Percentiles rank a stretch among this genome's conserved stretches.
phyloP scores from a whole-genome alignment of 2,113 vertebrate genomes.

The Caranx melampygus region DNA sequence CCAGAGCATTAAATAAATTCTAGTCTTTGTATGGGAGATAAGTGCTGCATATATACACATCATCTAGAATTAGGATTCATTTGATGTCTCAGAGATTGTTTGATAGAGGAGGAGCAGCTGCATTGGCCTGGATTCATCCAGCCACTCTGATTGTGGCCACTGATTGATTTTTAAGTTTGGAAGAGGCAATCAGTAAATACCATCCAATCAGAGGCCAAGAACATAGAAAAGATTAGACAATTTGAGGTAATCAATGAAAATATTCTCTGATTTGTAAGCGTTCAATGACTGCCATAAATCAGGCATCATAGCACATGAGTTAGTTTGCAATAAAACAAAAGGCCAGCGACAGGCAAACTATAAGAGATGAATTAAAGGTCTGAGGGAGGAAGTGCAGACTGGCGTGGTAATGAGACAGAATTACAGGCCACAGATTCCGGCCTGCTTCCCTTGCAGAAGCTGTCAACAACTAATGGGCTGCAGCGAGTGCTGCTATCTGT shows the following conservation, averaged over 20 bases:
- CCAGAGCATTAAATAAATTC: conserved; percentile 22
- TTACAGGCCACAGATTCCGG: conserved; percentile 83
- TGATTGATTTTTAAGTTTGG: conserved; percentile 99
- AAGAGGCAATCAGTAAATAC: conserved; percentile 97
- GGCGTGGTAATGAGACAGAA: conserved; percentile 91
- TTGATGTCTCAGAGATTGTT: conserved; percentile 87
- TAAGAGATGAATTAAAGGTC: conserved; percentile 96
- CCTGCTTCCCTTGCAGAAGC: conserved; percentile 81
- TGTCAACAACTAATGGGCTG: conserved; percentile 87
- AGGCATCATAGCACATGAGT: conserved; percentile 90
- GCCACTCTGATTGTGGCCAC: conserved; percentile 91
- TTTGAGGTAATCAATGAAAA: conserved; percentile 99
- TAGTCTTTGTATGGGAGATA: conserved; percentile 26
- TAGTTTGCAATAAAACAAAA: conserved; percentile 97
- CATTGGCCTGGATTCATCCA: conserved; percentile 91
- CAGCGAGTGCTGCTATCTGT: conserved; percentile 79
- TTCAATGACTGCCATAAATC: conserved; percentile 95
- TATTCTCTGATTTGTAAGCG: conserved; percentile 98
- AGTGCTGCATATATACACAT: conserved; percentile 72
- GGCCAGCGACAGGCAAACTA: conserved; percentile 90
- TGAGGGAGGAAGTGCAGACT: conserved; percentile 85
- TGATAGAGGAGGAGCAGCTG: conserved; percentile 87
- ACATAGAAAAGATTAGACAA: conserved; percentile 98
- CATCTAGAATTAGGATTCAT: conserved; percentile 78
- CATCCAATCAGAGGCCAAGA: conserved; percentile 97